These are phyloP conservation scores for Noturus placidus DNA, from an alignment of 2,113 vertebrate species.

Conservation along the genomic window DNA sequence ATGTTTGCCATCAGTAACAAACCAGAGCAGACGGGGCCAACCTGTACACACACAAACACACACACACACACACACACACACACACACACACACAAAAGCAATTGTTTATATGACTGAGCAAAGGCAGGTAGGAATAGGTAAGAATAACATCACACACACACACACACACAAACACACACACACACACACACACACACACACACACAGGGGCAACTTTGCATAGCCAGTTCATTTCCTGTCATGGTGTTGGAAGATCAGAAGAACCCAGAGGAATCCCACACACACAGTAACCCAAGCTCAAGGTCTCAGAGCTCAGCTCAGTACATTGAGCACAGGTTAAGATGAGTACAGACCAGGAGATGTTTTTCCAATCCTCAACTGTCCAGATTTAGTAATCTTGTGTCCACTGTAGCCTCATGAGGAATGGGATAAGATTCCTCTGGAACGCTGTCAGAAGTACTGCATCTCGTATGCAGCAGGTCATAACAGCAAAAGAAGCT, in stretches of 20 bases:
- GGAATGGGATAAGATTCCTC: no score
- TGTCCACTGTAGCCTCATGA: background rate
- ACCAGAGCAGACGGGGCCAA: constrained; percentile 91
- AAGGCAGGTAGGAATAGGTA: no score
- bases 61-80: constrained; percentile 5
- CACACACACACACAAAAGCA: background rate
- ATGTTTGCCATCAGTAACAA: constrained; percentile 94
- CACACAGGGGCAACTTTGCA: background rate
- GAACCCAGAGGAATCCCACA: background rate
- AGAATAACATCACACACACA: no score
- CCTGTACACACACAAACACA: constrained; percentile 68
- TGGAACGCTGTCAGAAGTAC: no score
- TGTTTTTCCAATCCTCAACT: no score
- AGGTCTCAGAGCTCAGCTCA: background rate
- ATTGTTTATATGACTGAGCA: background rate
- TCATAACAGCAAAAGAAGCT: no score
- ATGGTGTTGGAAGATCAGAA: background rate
- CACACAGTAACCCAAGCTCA: no score
- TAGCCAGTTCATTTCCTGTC: background rate
- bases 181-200: background rate
- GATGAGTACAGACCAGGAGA: background rate
- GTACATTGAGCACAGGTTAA: background rate
- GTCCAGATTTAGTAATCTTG: no score
- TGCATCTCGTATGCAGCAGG: no score
- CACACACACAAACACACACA: background rate